phyloP scores from a whole-genome alignment of 2,888 invertebrate genomes.

The Julus scanicus region DNA sequence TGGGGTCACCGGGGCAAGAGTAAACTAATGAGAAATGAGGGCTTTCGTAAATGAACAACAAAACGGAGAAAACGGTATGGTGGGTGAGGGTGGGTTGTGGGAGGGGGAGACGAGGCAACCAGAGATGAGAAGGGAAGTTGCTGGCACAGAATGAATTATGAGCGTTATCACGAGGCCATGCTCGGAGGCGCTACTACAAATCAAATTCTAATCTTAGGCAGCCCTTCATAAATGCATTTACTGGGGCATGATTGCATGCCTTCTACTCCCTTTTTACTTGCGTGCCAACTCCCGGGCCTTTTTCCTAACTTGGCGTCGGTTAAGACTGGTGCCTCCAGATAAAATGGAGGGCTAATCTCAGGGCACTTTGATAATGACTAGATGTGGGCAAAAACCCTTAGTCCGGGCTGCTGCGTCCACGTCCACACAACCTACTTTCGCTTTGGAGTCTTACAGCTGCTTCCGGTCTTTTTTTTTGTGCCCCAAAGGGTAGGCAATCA shows the following conservation, averaged over 20 bases:
- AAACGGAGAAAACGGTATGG: not conserved
- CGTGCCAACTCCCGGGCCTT: not conserved
- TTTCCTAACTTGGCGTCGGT: not conserved
- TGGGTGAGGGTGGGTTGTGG: too few relatives aligned
- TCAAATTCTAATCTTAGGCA: slow-evolving; percentile 53
- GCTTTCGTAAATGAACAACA: slow-evolving; percentile 44
- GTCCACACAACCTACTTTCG: too few relatives aligned
- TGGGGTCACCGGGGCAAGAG: slow-evolving; percentile 52
- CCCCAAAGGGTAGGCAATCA: not conserved
- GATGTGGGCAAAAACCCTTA: slow-evolving; percentile 5
- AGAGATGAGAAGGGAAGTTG: not conserved
- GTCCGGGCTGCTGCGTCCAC: too few relatives aligned
- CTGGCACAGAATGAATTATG: slow-evolving; percentile 49
- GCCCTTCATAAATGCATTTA: slow-evolving; percentile 51
- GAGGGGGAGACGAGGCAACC: not conserved
- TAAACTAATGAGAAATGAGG: slow-evolving; percentile 53
- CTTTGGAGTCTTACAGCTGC: too few relatives aligned
- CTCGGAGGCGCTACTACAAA: slow-evolving; percentile 49
- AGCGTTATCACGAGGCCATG: slow-evolving; percentile 52
- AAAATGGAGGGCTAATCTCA: slow-evolving; percentile 19
- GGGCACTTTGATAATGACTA: not conserved
- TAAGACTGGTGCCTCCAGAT: not conserved
- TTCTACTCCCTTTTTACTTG: not conserved
- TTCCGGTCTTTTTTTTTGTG: not conserved
- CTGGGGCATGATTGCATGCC: slow-evolving; percentile 48